Evolutionary conservation across 1,140 invertebrate genomes (phyloP), one percentile per base, ranked within the genome.

Genomic region (Trigoniulus corallinus): DNA sequence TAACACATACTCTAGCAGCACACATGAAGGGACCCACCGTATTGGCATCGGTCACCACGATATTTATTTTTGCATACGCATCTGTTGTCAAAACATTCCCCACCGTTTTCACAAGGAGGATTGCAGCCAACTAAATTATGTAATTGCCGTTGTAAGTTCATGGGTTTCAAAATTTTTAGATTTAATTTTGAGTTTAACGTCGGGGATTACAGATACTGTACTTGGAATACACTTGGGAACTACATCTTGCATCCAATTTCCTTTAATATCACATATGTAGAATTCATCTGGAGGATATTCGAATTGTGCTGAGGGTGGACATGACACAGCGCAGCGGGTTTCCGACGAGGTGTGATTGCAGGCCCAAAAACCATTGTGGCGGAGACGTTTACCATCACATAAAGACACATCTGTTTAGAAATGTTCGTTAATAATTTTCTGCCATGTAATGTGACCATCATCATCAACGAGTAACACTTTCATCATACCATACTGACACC

Each of bases 11-110:
- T n/a, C n/a, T n/a, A n/a, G n/a, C n/a, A n/a, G n/a, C n/a, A n/a
- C n/a, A n/a, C n/a, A n/a, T n/a, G n/a, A n/a, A n/a, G n/a, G n/a
- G 18, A 68, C 76, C 77, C 67, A 84, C 82, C 67, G 57, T 81
- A 84, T 68, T 87, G 81, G 57, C 84, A 87, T 53, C 78, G 75
- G 1, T 75, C 69, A 2, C 84, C 84, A 46, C 77, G 71, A 58
- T 72, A 84, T 13, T 79, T 74, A 46, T 75, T 67, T 0, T 81
- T 73, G 59, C 85, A 89, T 54, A 83, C 75, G 50, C 85, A 89
- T 1, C 74, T 67, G 62, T 86, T 81, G 10, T 75, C 71, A 0
- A 86, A 64, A 64, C 85, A 89, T 41, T 73, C 72, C 0, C 84
- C 85, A 4, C 79, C 82, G 59, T 88, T 86, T 49, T 71, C 52